phyloP scores from a whole-genome alignment of 2,888 invertebrate species.

The Pedicia rivosa region DNA sequence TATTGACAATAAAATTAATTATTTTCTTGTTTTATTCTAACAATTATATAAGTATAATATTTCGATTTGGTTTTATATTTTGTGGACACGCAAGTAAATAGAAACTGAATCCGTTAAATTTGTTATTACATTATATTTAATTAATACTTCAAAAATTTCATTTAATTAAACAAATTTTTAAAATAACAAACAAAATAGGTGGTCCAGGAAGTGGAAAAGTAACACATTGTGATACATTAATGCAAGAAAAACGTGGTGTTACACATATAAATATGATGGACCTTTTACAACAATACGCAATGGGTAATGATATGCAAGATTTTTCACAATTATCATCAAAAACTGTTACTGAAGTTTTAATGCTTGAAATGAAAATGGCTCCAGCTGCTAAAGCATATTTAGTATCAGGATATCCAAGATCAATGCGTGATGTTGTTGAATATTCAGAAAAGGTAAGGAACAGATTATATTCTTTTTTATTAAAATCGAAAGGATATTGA shows the following conservation, averaged over 20 bases:
- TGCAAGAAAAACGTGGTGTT: conserved; percentile 70
- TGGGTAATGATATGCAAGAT: conserved; percentile 81
- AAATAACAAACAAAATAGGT: conserved; percentile 50
- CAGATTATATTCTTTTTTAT: too few relatives aligned
- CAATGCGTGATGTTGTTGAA: conserved; percentile 82
- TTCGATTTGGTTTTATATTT: too few relatives aligned
- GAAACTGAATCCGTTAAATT: too few relatives aligned
- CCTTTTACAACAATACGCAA: conserved; percentile 72
- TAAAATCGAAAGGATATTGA: too few relatives aligned
- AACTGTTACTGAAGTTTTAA: conserved; percentile 76
- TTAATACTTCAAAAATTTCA: too few relatives aligned
- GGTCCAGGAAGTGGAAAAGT: conserved; percentile 97
- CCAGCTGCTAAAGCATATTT: conserved; percentile 75
- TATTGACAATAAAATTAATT: too few relatives aligned
- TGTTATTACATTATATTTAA: too few relatives aligned
- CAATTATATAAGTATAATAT: too few relatives aligned
- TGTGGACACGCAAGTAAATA: too few relatives aligned
- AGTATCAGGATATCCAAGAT: conserved; percentile 78
- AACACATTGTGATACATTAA: conserved; percentile 86
- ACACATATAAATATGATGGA: conserved; percentile 88
- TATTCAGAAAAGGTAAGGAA: conserved; percentile 70
- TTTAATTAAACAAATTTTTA: too few relatives aligned
- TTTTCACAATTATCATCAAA: conserved; percentile 72
- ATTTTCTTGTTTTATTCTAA: too few relatives aligned
- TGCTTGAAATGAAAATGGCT: conserved; percentile 89